phyloP scores from a whole-genome alignment of 2,113 vertebrate genomes.

The Tylochromis polylepis region DNA sequence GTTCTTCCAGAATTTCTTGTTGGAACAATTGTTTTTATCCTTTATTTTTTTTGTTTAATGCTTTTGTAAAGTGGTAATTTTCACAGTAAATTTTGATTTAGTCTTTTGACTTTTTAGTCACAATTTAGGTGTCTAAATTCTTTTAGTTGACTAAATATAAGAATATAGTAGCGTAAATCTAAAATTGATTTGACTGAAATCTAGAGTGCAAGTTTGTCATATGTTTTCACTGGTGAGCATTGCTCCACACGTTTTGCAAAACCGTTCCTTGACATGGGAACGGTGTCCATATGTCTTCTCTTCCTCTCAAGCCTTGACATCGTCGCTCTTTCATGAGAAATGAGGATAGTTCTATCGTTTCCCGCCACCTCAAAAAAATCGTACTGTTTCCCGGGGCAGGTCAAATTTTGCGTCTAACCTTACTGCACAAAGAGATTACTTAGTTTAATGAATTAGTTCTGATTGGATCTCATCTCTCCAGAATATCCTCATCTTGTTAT shows the following conservation, averaged over 20 bases:
- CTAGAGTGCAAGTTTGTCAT: accelerated
- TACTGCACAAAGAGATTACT: accelerated
- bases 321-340: background rate
- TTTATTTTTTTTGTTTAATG: background rate
- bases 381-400: accelerated
- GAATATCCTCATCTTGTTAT: background rate
- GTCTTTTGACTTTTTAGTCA: background rate
- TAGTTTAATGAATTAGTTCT: accelerated
- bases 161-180: background rate
- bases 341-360: background rate
- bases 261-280: background rate
- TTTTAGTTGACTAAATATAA: background rate
- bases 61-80: background rate
- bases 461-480: background rate
- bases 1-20: background rate
- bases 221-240: background rate
- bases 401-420: background rate
- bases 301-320: background rate
- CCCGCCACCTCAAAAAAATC: background rate
- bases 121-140: background rate
- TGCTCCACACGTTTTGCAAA: accelerated
- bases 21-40: background rate
- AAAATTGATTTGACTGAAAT: background rate
- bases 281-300: background rate
- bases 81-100: background rate